Conservation (phyloP, 2,797 vertebrate genomes). For the Phoebastria nigripes region DNA sequence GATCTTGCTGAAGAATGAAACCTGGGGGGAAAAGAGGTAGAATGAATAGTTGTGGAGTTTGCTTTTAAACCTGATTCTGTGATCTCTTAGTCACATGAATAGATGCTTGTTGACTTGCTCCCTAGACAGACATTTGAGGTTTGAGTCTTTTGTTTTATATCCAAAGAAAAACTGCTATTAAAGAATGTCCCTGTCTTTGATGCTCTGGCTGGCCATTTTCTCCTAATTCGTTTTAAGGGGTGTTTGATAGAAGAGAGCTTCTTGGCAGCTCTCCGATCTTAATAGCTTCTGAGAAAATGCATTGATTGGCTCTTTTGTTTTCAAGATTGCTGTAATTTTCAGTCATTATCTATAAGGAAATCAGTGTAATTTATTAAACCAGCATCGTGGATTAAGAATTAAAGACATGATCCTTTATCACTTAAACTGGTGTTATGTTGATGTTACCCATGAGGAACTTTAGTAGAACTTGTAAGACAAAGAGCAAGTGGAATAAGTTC, state of each 20-base stretch:
- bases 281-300: conserved; percentile 48
- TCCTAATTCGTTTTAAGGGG: conserved; percentile 14
- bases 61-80: background rate
- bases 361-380: conserved; percentile 40
- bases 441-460: conserved; percentile 14
- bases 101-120: background rate
- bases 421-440: background rate
- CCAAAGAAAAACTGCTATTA: background rate
- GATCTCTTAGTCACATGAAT: background rate
- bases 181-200: background rate
- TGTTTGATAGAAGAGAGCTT: conserved; percentile 17
- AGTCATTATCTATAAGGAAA: conserved; percentile 11
- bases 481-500: background rate
- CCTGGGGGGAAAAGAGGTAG: too few relatives aligned
- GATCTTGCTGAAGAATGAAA: background rate
- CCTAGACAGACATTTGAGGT: background rate
- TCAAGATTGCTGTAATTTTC: conserved; percentile 41
- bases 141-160: background rate
- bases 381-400: conserved; percentile 34
- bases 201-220: background rate
- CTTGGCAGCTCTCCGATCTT: conserved; percentile 40
- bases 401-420: background rate
- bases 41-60: background rate
- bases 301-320: conserved; percentile 39
- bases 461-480: background rate